A percentile compares a stretch with the other conserved stretches of the same genome.
Evolutionary conservation across 2,797 vertebrate species (phyloP).

Genomic region (Columba guinea): DNA sequence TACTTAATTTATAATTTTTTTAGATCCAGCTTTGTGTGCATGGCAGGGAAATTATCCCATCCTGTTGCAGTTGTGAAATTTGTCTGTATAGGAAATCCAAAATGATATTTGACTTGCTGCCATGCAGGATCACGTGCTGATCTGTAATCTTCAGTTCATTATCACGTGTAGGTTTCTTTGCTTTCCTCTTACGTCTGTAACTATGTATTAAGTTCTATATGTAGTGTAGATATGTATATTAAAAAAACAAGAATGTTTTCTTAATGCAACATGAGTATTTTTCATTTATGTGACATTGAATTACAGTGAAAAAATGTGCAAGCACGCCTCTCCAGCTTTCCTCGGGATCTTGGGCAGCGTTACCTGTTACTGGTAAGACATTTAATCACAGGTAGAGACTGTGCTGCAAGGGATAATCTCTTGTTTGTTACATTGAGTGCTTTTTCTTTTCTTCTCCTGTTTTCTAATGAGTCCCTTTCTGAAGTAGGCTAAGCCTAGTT

Average conservation of each 20-base stretch:
- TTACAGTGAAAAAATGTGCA: not conserved
- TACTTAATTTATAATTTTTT: not conserved
- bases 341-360: not conserved
- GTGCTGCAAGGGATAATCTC: conserved; percentile 9
- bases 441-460: conserved; percentile 7
- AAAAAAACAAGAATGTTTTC: not conserved
- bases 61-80: not conserved
- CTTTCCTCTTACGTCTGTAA: not conserved
- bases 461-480: conserved; percentile 45
- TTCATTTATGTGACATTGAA: not conserved
- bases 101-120: not conserved
- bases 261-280: not conserved
- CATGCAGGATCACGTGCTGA: not conserved
- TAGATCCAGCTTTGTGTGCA: not conserved
- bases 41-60: not conserved
- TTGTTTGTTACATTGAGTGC: conserved; percentile 13
- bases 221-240: not conserved
- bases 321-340: not conserved
- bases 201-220: not conserved
- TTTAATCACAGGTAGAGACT: not conserved
- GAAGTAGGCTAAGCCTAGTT: conserved; percentile 32
- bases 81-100: not conserved
- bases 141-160: not conserved
- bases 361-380: not conserved
- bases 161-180: not conserved